Evolutionary conservation across 1,140 invertebrate species (phyloP).

Genomic region (Heliothis subflexa): DNA sequence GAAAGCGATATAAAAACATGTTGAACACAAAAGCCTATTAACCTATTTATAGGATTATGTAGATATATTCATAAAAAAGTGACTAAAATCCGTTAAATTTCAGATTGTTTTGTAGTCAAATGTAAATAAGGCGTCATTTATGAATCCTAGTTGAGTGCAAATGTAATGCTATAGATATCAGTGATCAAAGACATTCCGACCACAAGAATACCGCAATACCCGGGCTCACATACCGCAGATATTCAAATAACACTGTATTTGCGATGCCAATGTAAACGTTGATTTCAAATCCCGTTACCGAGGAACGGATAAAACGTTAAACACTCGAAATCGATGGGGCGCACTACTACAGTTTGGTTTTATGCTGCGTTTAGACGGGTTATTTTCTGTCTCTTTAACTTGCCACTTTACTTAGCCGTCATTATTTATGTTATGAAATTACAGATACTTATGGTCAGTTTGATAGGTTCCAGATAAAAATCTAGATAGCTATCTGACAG

Average conservation of each 20-base stretch:
- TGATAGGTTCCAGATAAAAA: no score
- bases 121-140: no score
- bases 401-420: not conserved
- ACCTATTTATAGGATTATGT: no score
- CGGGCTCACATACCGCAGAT: not conserved
- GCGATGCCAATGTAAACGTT: conserved; percentile 21
- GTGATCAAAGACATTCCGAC: not conserved
- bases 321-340: conserved; percentile 21
- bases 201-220: not conserved
- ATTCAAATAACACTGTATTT: conserved; percentile 23
- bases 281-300: conserved; percentile 6
- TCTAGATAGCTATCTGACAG: no score
- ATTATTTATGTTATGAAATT: no score
- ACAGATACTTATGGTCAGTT: no score
- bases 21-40: no score
- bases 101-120: no score
- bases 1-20: no score
- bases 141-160: no score
- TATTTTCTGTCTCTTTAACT: not conserved
- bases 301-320: not conserved
- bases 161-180: not conserved
- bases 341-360: not conserved
- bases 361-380: conserved; percentile 26
- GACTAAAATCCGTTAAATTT: no score
- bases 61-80: no score